These are phyloP conservation scores for Pluvialis apricaria DNA, from an alignment of 2,113 vertebrate genomes.

Conservation along the genomic window DNA sequence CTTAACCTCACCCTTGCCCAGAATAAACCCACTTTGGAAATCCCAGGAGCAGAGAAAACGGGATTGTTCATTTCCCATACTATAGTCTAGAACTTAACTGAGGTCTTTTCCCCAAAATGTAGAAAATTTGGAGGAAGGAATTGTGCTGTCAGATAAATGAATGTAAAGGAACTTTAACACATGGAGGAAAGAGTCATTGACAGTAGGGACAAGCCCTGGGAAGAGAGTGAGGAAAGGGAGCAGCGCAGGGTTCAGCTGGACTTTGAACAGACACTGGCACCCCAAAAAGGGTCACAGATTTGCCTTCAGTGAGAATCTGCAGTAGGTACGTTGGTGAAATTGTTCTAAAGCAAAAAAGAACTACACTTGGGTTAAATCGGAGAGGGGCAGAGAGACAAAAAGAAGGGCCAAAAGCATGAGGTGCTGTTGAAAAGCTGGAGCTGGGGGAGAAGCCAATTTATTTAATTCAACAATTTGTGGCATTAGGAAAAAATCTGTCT, in stretches of 20 bases:
- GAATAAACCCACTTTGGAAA: background rate
- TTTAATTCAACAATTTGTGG: background rate
- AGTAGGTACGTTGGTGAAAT: background rate
- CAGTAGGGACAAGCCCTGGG: background rate
- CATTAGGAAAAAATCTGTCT: background rate
- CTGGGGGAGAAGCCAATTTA: background rate
- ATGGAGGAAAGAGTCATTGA: background rate
- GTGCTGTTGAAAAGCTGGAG: background rate
- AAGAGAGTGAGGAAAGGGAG: background rate
- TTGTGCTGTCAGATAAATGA: background rate
- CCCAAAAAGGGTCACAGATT: background rate
- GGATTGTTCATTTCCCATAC: background rate
- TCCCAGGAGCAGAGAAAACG: background rate
- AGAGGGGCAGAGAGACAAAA: background rate
- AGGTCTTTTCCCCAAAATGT: rapidly evolving
- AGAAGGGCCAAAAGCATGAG: background rate
- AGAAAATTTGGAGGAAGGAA: background rate
- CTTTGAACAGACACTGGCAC: background rate
- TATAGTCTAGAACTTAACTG: background rate
- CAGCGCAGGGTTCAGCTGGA: background rate
- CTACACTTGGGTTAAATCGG: background rate
- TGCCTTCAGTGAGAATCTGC: background rate
- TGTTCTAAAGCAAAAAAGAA: background rate
- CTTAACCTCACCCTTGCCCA: background rate
- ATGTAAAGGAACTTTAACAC: background rate